Conservation (phyloP, 2,113 vertebrate genomes). For the Cacatua alba region DNA sequence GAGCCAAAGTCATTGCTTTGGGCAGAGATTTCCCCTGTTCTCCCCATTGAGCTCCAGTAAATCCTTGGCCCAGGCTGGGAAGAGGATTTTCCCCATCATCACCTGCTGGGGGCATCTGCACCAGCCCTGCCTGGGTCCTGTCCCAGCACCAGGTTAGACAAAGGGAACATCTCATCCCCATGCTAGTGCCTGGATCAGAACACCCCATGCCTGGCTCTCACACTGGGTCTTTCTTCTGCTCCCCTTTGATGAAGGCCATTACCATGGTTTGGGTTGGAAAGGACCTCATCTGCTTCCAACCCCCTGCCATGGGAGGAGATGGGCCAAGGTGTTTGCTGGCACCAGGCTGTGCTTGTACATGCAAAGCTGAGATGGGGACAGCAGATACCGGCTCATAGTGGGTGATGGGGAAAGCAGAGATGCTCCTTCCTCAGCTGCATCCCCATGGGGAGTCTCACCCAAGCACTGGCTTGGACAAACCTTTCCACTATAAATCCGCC, state of each 20-base stretch:
- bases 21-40: neutral
- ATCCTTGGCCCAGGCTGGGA: neutral
- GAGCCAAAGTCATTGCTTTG: neutral
- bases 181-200: neutral
- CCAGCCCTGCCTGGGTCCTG: neutral
- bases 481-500: neutral
- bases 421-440: neutral
- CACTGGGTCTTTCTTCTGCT: neutral
- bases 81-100: neutral
- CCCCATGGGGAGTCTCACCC: fast-evolving
- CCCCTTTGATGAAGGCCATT: neutral
- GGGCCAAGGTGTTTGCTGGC: neutral
- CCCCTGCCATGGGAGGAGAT: neutral
- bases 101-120: neutral
- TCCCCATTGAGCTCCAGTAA: neutral
- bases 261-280: neutral
- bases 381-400: neutral
- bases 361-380: neutral
- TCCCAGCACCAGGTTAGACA: neutral
- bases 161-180: neutral
- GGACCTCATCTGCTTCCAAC: neutral
- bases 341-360: neutral
- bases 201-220: neutral
- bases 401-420: neutral
- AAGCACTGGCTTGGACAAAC: neutral